phyloP scores from a whole-genome alignment of 2,113 vertebrate species.

The Prionailurus bengalensis region DNA sequence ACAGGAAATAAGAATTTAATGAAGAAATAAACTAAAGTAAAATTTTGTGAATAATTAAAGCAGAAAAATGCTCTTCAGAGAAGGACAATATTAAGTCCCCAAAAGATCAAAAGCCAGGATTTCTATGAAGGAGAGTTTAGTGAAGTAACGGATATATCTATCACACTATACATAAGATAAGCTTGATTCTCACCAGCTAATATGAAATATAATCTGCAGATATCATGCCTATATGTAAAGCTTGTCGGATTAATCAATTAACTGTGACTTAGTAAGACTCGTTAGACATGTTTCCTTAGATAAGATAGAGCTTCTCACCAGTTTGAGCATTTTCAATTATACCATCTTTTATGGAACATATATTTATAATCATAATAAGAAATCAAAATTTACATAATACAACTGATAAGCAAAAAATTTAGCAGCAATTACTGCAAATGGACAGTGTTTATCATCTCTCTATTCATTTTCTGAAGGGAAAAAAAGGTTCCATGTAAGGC shows the following conservation, averaged over 20 bases:
- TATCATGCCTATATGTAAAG: background rate
- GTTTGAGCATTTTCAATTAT: background rate
- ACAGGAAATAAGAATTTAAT: background rate
- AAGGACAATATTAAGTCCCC: background rate
- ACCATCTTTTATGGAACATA: background rate
- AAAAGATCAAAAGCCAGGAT: background rate
- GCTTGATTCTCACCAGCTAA: background rate
- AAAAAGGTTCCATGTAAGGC: background rate
- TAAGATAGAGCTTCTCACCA: background rate
- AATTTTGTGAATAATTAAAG: background rate
- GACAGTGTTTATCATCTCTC: background rate
- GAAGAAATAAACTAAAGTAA: background rate
- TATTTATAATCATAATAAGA: background rate
- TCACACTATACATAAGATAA: background rate
- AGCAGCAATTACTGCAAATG: background rate
- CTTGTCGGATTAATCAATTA: background rate
- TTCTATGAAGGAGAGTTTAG: background rate
- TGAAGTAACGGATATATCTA: background rate
- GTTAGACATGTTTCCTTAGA: background rate
- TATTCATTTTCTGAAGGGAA: background rate
- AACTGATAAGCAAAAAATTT: background rate
- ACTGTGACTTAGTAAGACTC: background rate
- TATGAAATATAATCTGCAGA: background rate
- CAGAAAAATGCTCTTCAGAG: background rate
- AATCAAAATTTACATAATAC: background rate